phyloP scores from a whole-genome alignment of 2,888 invertebrate genomes.

The Acrocyrtus sp. region DNA sequence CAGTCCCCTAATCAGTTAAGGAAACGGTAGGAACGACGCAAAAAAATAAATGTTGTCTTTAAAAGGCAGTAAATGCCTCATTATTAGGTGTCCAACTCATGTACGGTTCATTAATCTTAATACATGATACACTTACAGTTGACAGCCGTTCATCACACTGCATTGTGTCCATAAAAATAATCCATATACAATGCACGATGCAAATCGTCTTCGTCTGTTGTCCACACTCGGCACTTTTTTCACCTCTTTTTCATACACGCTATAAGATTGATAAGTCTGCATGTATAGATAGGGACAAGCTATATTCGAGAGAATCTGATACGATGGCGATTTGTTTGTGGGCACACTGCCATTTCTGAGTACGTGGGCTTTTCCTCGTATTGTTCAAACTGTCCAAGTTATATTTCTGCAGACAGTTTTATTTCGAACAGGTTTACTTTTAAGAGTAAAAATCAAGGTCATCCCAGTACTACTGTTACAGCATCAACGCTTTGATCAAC shows the following conservation, averaged over 20 bases:
- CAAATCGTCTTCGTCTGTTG: too few species aligned
- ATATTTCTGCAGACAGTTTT: conserved; percentile 40
- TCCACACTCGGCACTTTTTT: too few species aligned
- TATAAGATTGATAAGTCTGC: too few species aligned
- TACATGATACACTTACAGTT: conserved; percentile 46
- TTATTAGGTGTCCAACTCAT: conserved; percentile 54
- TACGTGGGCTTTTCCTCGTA: conserved; percentile 33
- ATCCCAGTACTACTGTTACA: too few species aligned
- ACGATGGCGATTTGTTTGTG: conserved; percentile 15
- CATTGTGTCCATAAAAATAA: conserved; percentile 30
- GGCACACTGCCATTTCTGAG: conserved; percentile 40
- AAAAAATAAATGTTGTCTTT: conserved; percentile 51
- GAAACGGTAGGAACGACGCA: conserved; percentile 53
- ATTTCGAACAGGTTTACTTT: conserved; percentile 41
- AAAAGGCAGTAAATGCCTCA: conserved; percentile 53
- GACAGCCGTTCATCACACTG: conserved; percentile 36
- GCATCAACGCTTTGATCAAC: too few species aligned
- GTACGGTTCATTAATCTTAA: conserved; percentile 46
- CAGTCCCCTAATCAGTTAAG: conserved; percentile 19
- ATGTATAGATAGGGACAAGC: too few species aligned
- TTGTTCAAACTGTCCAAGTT: conserved; percentile 31
- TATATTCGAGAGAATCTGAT: background rate
- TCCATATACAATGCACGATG: conserved; percentile 10
- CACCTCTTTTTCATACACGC: too few species aligned
- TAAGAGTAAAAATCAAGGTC: too few species aligned